A percentile compares a stretch with the other conserved stretches of the same genome.
phyloP scores from a whole-genome alignment of 2,797 vertebrate species.

The Columba guinea region DNA sequence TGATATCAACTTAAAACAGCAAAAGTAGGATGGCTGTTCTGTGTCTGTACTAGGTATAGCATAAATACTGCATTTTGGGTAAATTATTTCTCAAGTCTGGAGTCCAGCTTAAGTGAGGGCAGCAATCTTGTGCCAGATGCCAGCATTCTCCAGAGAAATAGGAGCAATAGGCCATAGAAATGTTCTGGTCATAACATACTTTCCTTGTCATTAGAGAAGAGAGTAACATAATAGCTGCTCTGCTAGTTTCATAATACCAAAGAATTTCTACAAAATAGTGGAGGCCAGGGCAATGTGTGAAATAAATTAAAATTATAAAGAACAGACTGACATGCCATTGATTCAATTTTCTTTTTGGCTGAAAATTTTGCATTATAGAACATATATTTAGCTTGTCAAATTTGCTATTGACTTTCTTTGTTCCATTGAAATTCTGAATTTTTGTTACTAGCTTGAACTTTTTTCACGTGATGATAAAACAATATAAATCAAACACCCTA shows the following conservation, averaged over 20 bases:
- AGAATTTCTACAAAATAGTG: background rate
- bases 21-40: background rate
- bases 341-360: background rate
- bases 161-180: constrained; percentile 5
- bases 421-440: background rate
- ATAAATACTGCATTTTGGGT: background rate
- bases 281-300: background rate
- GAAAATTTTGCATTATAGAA: background rate
- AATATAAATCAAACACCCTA: background rate
- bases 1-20: background rate
- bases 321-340: background rate
- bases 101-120: background rate
- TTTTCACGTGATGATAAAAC: background rate
- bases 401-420: background rate
- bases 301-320: background rate
- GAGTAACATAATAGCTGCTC: background rate
- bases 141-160: background rate
- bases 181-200: background rate
- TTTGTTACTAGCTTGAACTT: constrained; percentile 6
- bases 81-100: background rate
- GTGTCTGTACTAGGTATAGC: background rate
- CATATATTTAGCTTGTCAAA: background rate
- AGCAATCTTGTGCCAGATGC: constrained; percentile 27
- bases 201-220: constrained; percentile 5
- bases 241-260: background rate